Conservation (phyloP, 2,888 invertebrate genomes). For the Sericinus montela region DNA sequence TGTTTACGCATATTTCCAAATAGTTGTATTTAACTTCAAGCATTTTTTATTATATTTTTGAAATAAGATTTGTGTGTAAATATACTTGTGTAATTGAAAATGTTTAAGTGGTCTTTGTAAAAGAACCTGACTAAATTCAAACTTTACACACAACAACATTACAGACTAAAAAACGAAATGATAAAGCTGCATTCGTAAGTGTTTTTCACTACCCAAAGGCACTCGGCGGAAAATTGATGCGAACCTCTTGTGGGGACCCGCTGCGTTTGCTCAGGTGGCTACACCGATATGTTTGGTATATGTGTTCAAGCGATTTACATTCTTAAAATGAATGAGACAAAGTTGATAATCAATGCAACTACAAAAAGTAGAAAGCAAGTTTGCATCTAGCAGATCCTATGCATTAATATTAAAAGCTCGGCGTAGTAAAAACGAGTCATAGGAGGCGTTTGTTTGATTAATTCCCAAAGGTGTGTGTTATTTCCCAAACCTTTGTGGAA, state of each 20-base stretch:
- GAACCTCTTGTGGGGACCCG: conserved; percentile 66
- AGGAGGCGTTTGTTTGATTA: too few relatives aligned
- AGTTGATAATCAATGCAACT: conserved; percentile 29
- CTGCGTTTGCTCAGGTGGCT: conserved; percentile 66
- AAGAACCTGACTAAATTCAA: background rate
- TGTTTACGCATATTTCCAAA: too few relatives aligned
- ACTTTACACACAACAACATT: background rate
- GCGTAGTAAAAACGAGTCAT: too few relatives aligned
- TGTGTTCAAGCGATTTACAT: conserved; percentile 31
- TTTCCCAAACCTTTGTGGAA: too few relatives aligned
- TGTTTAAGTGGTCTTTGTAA: too few relatives aligned
- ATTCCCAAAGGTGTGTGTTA: too few relatives aligned
- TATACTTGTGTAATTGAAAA: too few relatives aligned
- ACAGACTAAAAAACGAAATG: conserved; percentile 24
- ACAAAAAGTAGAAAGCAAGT: conserved; percentile 49
- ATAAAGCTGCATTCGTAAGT: conserved; percentile 51
- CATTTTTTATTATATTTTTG: too few relatives aligned
- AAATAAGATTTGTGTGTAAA: too few relatives aligned
- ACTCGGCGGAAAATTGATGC: conserved; percentile 75
- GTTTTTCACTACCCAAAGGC: conserved; percentile 69
- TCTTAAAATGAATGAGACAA: conserved; percentile 30
- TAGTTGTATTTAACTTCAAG: too few relatives aligned
- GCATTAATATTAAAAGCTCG: conserved; percentile 56
- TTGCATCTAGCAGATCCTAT: conserved; percentile 41
- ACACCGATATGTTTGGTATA: conserved; percentile 55